Conservation (phyloP, 2,113 vertebrate species). For the Nicator chloris region DNA sequence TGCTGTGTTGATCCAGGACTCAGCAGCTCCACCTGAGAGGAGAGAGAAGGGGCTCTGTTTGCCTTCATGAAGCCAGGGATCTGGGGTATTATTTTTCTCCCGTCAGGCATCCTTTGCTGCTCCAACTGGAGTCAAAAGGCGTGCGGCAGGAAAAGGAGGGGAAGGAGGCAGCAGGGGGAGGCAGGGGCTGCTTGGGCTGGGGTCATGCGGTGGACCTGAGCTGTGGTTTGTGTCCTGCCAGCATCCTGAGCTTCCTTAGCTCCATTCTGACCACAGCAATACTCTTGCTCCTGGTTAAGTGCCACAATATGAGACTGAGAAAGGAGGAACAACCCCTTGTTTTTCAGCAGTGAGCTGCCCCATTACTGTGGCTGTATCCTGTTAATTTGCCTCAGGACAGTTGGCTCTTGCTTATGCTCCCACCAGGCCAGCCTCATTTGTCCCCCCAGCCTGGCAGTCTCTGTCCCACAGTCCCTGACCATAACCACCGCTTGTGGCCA, state of each 20-base stretch:
- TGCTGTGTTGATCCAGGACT: conserved; percentile 68
- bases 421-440: not conserved
- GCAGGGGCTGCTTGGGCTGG: rapidly evolving
- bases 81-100: conserved; percentile 24
- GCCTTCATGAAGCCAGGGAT: not conserved
- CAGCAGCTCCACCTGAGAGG: conserved; percentile 65
- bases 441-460: rapidly evolving
- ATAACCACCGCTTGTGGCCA: not conserved
- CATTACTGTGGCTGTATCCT: not conserved
- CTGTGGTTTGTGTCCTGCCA: not conserved
- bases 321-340: not conserved
- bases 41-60: conserved; percentile 54
- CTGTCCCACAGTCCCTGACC: not conserved
- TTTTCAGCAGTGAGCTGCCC: not conserved
- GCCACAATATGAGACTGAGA: not conserved
- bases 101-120: not conserved
- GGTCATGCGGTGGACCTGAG: not conserved
- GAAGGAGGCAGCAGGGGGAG: not conserved
- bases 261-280: not conserved
- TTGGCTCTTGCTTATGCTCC: not conserved
- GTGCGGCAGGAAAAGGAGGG: not conserved
- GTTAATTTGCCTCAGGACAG: not conserved
- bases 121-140: conserved; percentile 19
- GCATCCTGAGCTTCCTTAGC: not conserved
- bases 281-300: not conserved